A percentile compares a stretch with the other conserved stretches of the same genome.
Evolutionary conservation across 1,140 invertebrate species (phyloP).

Genomic region (Belonocnema kinseyi): DNA sequence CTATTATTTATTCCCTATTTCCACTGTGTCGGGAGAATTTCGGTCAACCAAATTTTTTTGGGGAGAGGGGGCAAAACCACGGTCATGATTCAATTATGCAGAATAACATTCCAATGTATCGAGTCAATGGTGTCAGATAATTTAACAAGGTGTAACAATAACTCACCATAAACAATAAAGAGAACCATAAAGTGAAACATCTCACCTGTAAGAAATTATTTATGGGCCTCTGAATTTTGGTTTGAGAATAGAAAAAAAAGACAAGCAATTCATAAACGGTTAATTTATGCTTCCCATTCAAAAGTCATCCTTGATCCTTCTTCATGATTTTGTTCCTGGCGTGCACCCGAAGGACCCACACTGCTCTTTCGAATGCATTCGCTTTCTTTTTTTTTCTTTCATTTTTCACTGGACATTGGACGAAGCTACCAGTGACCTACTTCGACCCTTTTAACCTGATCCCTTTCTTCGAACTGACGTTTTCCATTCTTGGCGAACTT

Average conservation of each 20-base stretch:
- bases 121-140: neutral
- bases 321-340: constrained; percentile 39
- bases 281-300: constrained; percentile 61
- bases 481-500: neutral
- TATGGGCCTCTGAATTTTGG: constrained; percentile 48
- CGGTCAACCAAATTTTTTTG: too few species aligned
- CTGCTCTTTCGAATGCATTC: constrained; percentile 28
- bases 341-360: constrained; percentile 35
- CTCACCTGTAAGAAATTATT: constrained; percentile 62
- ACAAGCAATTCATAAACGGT: constrained; percentile 61
- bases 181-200: constrained; percentile 45
- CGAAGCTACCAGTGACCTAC: constrained; percentile 50
- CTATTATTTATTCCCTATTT: too few species aligned
- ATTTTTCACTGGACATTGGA: constrained; percentile 51
- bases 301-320: constrained; percentile 39
- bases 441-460: constrained; percentile 44
- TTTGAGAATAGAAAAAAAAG: constrained; percentile 41
- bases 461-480: constrained; percentile 27
- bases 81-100: too few species aligned
- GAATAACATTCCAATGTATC: too few species aligned
- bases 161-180: constrained; percentile 51
- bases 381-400: constrained; percentile 48
- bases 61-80: too few species aligned
- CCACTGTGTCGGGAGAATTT: too few species aligned
- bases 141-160: constrained; percentile 18